Base-by-base conservation (phyloP, 2,113 vertebrate genomes). In the Thamnophis sirtalis region DNA sequence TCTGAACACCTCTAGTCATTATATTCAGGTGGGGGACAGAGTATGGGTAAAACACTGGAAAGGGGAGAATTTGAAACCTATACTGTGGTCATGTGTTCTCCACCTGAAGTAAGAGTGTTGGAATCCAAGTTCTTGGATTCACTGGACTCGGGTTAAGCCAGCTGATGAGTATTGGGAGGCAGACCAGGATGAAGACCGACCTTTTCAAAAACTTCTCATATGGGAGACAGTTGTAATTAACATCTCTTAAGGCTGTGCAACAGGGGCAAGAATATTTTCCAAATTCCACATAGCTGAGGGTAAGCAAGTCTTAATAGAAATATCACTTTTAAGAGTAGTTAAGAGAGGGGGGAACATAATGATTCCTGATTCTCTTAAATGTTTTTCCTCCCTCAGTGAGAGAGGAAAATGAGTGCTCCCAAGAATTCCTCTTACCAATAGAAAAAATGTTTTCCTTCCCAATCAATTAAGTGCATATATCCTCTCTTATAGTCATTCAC, bases 401-500 rank as follows among this genome's bases (percentile, higher is more conserved):
- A 86, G 49, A 28, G 3, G 6, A 17, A 28, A 49, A 49, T 51
- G 9, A 6, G 26, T 51, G 4, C 49, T 51, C 5, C 10, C 2
- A 28, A 86, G 50, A 50, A 51, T 43, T 86, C 26, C 49, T 26
- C 49, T 28, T 86, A 3, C 43, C 43, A 43, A 3, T 43, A 38
- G 87, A 54, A 38, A 33, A 33, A 55, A 58, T 6, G 2, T 19
- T 43, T 80, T 80, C 15, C 73, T 80, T 80, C 73, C 33, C 17
- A 38, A 43, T 56, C 8, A 88, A 24, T 88, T 48, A 43, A 55
- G 15, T 88, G 22, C 54, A 88, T 56, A 38, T 88, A 80, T 13
- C 21, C n/a, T 94, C 92, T 85, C 87, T 5, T 49, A 11, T 54
- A 13, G 60, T 94, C 49, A 92, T 56, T 48, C 28, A 91, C 95